A percentile compares a stretch with the other conserved stretches of the same genome.
phyloP scores from a whole-genome alignment of 2,888 invertebrate genomes.

The Sinodicranocentrus sp. region DNA sequence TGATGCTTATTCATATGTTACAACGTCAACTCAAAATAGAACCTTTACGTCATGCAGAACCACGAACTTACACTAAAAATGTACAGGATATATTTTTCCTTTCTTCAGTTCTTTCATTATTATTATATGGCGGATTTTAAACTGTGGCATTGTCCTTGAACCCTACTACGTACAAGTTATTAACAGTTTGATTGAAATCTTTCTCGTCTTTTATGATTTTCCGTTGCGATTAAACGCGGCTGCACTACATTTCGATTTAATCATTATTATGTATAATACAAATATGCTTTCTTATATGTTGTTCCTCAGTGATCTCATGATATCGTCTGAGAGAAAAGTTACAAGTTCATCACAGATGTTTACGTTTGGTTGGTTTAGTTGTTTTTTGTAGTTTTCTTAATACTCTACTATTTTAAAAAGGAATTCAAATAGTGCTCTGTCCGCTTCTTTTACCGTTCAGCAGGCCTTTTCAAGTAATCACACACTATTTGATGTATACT shows the following conservation, averaged over 20 bases:
- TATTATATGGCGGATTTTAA: conserved; percentile 52
- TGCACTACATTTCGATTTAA: conserved; percentile 56
- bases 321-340: conserved; percentile 66
- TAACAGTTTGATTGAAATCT: conserved; percentile 63
- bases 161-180: conserved; percentile 63
- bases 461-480: conserved; percentile 10
- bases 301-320: conserved; percentile 66
- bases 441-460: conserved; percentile 30
- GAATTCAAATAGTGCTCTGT: conserved; percentile 51
- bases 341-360: conserved; percentile 71
- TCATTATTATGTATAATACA: conserved; percentile 45
- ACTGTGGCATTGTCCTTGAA: conserved; percentile 50
- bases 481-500: too few species aligned
- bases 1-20: too few species aligned
- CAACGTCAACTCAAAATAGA: background rate
- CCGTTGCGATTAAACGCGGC: conserved; percentile 58
- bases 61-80: background rate
- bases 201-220: conserved; percentile 69
- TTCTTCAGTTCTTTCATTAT: conserved; percentile 53
- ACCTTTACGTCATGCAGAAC: background rate
- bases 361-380: conserved; percentile 64
- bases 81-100: background rate
- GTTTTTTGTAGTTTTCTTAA: conserved; percentile 39
- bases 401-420: conserved; percentile 39
- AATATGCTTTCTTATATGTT: conserved; percentile 60